phyloP scores from a whole-genome alignment of 2,113 vertebrate species.

The Strix uralensis region DNA sequence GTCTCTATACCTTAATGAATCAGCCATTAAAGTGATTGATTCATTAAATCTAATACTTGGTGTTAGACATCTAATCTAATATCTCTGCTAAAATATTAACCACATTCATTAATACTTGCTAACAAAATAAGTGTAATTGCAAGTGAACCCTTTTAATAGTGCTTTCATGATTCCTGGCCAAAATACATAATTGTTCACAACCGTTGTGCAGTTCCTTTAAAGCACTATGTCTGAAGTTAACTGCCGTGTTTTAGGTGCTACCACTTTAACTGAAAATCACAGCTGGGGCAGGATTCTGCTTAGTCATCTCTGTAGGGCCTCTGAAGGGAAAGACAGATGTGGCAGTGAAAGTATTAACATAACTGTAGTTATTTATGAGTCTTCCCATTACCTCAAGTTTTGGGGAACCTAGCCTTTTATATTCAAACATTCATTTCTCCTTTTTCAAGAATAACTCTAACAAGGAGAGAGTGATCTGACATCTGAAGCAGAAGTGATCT shows the following conservation, averaged over 20 bases:
- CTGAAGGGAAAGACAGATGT: neutral
- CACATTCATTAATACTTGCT: neutral
- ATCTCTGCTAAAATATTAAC: slow-evolving; percentile 20
- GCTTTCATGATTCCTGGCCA: neutral
- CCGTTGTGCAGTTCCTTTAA: neutral
- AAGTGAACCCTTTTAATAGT: neutral
- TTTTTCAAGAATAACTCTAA: neutral
- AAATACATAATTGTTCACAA: neutral
- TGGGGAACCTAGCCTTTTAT: neutral
- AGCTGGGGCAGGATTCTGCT: neutral
- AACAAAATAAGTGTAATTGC: neutral
- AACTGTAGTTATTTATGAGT: neutral
- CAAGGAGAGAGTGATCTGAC: neutral
- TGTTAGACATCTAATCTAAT: neutral
- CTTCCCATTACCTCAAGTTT: neutral
- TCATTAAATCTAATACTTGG: neutral
- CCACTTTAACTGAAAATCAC: neutral
- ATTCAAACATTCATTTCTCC: neutral
- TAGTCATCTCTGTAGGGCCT: neutral
- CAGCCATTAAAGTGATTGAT: neutral
- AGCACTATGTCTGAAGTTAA: neutral
- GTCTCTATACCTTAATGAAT: neutral
- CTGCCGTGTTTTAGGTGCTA: neutral
- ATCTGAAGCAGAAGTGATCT: neutral
- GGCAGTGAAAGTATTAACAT: neutral